These are phyloP conservation scores for Sebastes schlegelii DNA, from an alignment of 2,113 vertebrate genomes.

Conservation along the genomic window DNA sequence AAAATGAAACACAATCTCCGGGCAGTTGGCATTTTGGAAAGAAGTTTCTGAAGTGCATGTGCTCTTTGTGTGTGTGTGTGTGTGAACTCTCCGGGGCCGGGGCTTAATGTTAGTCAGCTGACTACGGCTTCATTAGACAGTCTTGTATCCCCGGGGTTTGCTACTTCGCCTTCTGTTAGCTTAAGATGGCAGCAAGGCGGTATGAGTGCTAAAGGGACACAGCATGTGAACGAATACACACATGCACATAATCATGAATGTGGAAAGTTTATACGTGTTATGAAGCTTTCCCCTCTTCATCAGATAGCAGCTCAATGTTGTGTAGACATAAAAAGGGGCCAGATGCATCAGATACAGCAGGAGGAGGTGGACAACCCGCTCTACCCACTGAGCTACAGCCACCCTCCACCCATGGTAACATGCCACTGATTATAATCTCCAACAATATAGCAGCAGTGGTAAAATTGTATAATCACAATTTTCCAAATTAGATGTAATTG, in stretches of 20 bases:
- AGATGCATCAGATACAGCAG: constrained; percentile 19
- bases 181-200: constrained; percentile 29
- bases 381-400: too few species aligned
- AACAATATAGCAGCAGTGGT: background rate
- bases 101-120: constrained; percentile 50
- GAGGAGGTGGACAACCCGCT: too few species aligned
- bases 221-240: constrained; percentile 33
- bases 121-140: constrained; percentile 45
- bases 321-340: background rate
- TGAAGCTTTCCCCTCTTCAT: constrained; percentile 21
- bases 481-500: background rate
- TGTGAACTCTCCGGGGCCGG: constrained; percentile 22
- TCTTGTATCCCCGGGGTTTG: constrained; percentile 18
- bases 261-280: constrained; percentile 15
- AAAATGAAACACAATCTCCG: background rate
- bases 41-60: constrained; percentile 17
- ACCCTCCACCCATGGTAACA: background rate
- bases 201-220: constrained; percentile 21
- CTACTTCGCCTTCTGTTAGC: constrained; percentile 56
- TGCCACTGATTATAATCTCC: constrained; percentile 14
- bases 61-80: constrained; percentile 23
- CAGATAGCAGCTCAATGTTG: constrained; percentile 18
- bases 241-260: constrained; percentile 14
- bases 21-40: constrained; percentile 24
- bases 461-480: background rate